Evolutionary conservation across 2,113 vertebrate genomes (phyloP), one percentile per base, ranked within the genome.

Genomic region (Nothoprocta pentlandii): DNA sequence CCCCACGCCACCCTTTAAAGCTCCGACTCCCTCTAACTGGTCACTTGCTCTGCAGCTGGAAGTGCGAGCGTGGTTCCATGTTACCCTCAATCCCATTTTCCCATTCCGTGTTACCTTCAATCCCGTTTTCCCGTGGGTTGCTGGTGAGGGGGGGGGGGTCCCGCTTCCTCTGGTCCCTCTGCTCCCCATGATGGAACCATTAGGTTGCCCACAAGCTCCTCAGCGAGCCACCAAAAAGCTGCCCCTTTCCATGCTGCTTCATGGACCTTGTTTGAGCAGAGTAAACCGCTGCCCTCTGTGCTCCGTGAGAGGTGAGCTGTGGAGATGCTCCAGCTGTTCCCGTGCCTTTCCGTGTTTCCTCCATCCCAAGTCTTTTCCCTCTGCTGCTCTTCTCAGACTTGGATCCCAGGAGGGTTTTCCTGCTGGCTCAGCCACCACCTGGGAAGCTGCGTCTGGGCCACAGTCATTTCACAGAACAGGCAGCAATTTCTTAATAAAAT

Each of bases 171-270:
- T 46, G 20, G 14, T 4, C 12, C 12, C 9, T 74, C 63, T 30
- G 7, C 66, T 76, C 66, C 44, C 17, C 5, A 4, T 69, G 28
- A 28, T 46, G 36, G 14, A 59, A 59, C 20, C 13, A 4, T 49
- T 73, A 16, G 1, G 0, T 66, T 30, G 7, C 20, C 2, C 14
- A 49, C 9, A 14, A 2, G 41, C 7, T 16, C 4, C 28, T 79
- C 36, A 30, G 16, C 47, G 21, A 66, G 42, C 63, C 0, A 0
- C 3, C 41, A 16, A 34, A 75, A 80, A 36, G 25, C 21, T 21
- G 61, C 69, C 22, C 6, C 16, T 76, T 85, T 71, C 64, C 47
- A 19, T 1, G 4, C 32, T n/a, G 10, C 21, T 12, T 0, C 0
- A 19, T 74, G 32, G 28, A 34, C 56, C 51, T 22, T 42, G 61